Conservation (phyloP, 2,113 vertebrate species). For the Spea bombifrons region DNA sequence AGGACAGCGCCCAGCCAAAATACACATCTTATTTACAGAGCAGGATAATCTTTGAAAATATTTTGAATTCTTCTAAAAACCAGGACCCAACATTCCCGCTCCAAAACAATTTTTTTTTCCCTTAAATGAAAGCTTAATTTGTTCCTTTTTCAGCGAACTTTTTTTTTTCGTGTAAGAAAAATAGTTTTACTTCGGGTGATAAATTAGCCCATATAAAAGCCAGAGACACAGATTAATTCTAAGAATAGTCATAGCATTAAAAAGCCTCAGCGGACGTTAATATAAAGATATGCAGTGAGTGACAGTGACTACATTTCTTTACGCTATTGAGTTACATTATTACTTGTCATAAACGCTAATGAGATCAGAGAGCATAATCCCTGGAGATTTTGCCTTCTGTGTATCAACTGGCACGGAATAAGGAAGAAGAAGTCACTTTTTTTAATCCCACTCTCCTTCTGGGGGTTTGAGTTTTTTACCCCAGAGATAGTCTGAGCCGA, state of each 20-base stretch:
- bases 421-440: conserved; percentile 10
- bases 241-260: conserved; percentile 16
- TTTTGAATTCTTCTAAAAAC: too few species aligned
- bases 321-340: conserved; percentile 21
- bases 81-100: too few species aligned
- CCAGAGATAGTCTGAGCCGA: conserved; percentile 12
- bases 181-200: not conserved
- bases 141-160: too few species aligned
- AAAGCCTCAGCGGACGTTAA: conserved; percentile 1
- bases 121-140: too few species aligned
- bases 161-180: too few species aligned
- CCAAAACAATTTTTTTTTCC: too few species aligned
- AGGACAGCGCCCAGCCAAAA: too few species aligned
- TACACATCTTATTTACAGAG: too few species aligned
- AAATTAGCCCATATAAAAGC: conserved; percentile 4
- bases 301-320: conserved; percentile 28
- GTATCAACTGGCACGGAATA: conserved; percentile 30
- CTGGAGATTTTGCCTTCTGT: conserved; percentile 26
- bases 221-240: not conserved
- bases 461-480: not conserved
- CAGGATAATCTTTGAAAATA: too few species aligned
- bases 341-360: conserved; percentile 36
- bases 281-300: conserved; percentile 24
- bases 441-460: not conserved
- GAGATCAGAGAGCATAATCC: conserved; percentile 41